phyloP scores from a whole-genome alignment of 2,113 vertebrate genomes.

The Ammodramus savannarum region DNA sequence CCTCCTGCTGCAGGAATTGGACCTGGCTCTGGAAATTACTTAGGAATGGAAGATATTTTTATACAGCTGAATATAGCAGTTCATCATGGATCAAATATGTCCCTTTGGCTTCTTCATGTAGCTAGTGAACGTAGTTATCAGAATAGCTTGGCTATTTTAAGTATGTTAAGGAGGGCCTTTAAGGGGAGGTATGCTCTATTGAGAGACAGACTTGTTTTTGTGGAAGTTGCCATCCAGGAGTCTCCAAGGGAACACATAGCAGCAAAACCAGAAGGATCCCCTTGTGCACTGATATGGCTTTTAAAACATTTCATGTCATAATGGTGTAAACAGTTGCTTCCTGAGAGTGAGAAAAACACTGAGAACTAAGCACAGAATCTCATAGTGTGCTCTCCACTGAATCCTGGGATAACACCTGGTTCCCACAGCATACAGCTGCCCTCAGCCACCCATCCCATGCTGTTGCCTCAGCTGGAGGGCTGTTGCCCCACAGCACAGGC shows the following conservation, averaged over 20 bases:
- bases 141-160: constrained; percentile 8
- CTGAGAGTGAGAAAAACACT: neutral
- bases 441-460: neutral
- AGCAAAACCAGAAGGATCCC: neutral
- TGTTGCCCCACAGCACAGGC: neutral
- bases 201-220: neutral
- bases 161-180: neutral
- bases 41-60: neutral
- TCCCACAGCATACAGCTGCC: neutral
- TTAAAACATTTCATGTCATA: neutral
- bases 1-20: neutral
- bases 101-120: constrained; percentile 58
- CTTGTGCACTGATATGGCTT: neutral
- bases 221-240: neutral
- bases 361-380: neutral
- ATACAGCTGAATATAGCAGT: neutral
- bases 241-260: neutral
- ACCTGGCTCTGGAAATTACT: neutral
- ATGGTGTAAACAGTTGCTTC: neutral
- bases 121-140: neutral
- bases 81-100: neutral
- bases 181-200: neutral
- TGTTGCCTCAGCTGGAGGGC: neutral
- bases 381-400: fast-evolving
- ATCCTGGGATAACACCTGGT: neutral